phyloP scores from a whole-genome alignment of 2,888 invertebrate genomes.

The Ephialtes manifestator region DNA sequence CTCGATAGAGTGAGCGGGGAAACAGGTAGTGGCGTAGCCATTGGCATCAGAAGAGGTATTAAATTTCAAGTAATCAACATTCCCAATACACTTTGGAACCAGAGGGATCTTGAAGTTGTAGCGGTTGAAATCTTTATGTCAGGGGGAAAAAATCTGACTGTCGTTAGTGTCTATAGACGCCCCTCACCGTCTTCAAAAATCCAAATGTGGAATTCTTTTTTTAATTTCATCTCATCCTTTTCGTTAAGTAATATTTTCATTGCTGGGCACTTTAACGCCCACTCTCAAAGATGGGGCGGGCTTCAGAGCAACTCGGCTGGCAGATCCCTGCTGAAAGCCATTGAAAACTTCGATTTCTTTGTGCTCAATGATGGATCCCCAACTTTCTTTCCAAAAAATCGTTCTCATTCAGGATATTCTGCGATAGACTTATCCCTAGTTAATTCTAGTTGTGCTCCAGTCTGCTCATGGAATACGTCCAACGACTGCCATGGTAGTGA shows the following conservation, averaged over 20 bases:
- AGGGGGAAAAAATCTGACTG: not conserved
- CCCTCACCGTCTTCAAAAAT: not conserved
- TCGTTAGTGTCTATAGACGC: not conserved
- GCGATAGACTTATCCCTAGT: not conserved
- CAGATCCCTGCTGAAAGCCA: too few relatives aligned
- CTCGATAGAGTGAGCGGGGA: not conserved
- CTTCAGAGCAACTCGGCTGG: too few relatives aligned
- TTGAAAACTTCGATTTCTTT: too few relatives aligned
- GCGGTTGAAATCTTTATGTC: conserved; percentile 7
- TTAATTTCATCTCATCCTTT: not conserved
- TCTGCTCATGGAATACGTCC: not conserved
- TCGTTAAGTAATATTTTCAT: not conserved
- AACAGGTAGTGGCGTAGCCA: not conserved
- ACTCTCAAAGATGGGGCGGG: too few relatives aligned
- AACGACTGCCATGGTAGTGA: not conserved
- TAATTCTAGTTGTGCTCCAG: not conserved
- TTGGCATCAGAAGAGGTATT: not conserved
- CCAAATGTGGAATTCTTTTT: conserved; percentile 3
- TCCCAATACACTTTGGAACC: not conserved
- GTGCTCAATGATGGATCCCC: too few relatives aligned
- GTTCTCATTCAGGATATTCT: not conserved
- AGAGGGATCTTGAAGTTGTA: conserved; percentile 1
- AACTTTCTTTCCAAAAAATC: not conserved
- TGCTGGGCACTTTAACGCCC: too few relatives aligned
- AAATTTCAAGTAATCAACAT: not conserved